Conservation (phyloP, 53 echinoderm and acorn worm species). For the Paracentrotus lividus region DNA sequence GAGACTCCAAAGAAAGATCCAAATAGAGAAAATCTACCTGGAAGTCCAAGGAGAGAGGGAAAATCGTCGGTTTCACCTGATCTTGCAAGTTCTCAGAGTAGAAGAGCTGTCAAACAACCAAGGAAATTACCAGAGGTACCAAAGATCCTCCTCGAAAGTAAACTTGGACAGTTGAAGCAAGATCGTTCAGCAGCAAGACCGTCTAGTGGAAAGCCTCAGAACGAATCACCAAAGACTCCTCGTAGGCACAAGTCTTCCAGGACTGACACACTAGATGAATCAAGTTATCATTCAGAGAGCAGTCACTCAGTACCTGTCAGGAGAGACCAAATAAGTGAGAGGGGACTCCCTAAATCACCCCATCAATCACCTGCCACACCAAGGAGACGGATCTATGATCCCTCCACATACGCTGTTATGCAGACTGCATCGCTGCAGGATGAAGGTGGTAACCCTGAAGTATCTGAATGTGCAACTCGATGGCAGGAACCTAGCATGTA, state of each 20-base stretch:
- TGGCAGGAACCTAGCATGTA: constrained; percentile 93
- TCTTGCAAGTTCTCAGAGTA: constrained; percentile 68
- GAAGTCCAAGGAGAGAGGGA: constrained; percentile 62
- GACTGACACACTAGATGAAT: constrained; percentile 84
- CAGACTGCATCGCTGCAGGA: constrained; percentile 85
- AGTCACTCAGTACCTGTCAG: constrained; percentile 77
- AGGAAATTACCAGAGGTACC: constrained; percentile 96
- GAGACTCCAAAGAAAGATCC: constrained; percentile 70
- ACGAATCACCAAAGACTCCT: constrained; percentile 70
- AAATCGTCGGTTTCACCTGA: constrained; percentile 56
- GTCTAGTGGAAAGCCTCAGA: constrained; percentile 58
- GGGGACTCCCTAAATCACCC: constrained; percentile 79
- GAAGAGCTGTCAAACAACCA: constrained; percentile 79
- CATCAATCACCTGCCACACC: constrained; percentile 76
- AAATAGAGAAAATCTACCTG: constrained; percentile 71
- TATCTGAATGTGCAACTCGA: constrained; percentile 96
- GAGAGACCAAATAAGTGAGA: constrained; percentile 66
- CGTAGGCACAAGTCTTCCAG: constrained; percentile 74
- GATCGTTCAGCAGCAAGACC: constrained; percentile 75
- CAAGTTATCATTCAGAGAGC: constrained; percentile 74
- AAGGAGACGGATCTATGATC: constrained; percentile 73
- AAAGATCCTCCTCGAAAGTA: constrained; percentile 91
- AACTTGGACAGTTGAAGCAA: constrained; percentile 84
- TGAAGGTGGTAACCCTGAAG: constrained; percentile 83
- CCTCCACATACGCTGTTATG: constrained; percentile 94